These are phyloP conservation scores for Lasioglossum figueresi DNA, from an alignment of 2,888 invertebrate genomes.

Conservation along the genomic window DNA sequence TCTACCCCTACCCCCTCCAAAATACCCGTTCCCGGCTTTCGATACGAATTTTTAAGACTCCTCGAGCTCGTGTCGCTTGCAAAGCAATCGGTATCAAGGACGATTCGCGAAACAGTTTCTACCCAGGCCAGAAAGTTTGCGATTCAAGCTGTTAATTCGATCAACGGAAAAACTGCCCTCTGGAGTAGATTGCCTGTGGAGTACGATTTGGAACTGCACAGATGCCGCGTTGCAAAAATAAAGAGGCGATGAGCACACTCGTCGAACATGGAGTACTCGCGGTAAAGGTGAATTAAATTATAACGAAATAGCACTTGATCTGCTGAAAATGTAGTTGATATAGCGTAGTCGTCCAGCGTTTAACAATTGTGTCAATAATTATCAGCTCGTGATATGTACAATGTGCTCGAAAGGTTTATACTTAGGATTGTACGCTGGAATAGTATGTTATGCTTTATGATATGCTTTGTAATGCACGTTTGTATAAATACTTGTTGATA, in stretches of 20 bases:
- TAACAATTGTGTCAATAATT: background rate
- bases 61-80: background rate
- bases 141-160: background rate
- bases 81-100: background rate
- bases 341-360: background rate
- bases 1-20: background rate
- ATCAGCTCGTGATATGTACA: background rate
- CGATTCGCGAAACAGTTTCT: background rate
- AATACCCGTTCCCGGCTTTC: background rate
- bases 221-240: conserved; percentile 2
- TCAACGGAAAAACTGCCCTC: background rate
- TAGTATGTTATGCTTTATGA: background rate
- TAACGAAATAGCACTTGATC: background rate
- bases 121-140: background rate
- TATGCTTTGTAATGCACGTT: background rate
- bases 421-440: background rate
- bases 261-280: background rate
- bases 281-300: background rate
- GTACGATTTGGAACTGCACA: background rate
- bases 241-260: background rate
- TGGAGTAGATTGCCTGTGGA: no score
- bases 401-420: background rate
- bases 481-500: background rate
- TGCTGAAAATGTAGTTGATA: background rate
- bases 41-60: background rate